Evolutionary conservation across 2,888 invertebrate genomes (phyloP).

Genomic region (Leucophora obtusa): DNA sequence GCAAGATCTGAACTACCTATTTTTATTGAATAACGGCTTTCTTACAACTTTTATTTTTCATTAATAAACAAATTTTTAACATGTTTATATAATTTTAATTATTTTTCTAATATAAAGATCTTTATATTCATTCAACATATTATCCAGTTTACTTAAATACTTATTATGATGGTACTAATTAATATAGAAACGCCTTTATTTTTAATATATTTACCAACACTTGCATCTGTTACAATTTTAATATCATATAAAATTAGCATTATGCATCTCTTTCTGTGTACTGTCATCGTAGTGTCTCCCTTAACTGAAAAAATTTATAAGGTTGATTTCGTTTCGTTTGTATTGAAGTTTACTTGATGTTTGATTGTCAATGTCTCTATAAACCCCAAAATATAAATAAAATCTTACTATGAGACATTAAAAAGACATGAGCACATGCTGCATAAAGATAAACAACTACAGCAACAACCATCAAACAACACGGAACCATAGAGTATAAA

Average conservation of each 20-base stretch:
- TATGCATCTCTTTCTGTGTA: background rate
- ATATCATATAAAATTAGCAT: background rate
- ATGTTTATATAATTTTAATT: background rate
- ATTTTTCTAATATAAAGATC: background rate
- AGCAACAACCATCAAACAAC: background rate
- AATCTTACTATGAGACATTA: constrained; percentile 30
- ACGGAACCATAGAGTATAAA: background rate
- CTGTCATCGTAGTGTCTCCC: background rate
- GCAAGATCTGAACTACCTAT: too few relatives aligned
- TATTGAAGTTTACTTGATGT: background rate
- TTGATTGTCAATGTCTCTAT: background rate
- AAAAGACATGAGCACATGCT: constrained; percentile 56
- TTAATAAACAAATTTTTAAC: background rate
- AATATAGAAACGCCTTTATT: constrained; percentile 34
- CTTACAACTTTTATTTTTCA: too few relatives aligned
- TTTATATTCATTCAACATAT: background rate
- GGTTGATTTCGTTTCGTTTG: background rate
- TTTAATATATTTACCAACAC: constrained; percentile 45
- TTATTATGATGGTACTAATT: constrained; percentile 56
- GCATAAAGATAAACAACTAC: constrained; percentile 27
- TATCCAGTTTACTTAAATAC: background rate
- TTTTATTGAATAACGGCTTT: too few relatives aligned
- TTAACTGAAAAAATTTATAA: background rate
- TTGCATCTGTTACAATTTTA: constrained; percentile 61
- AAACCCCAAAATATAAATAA: background rate